Evolutionary conservation across 2,113 vertebrate species (phyloP), one percentile per base, ranked within the genome.

Genomic region (Cochlearius cochlearius): DNA sequence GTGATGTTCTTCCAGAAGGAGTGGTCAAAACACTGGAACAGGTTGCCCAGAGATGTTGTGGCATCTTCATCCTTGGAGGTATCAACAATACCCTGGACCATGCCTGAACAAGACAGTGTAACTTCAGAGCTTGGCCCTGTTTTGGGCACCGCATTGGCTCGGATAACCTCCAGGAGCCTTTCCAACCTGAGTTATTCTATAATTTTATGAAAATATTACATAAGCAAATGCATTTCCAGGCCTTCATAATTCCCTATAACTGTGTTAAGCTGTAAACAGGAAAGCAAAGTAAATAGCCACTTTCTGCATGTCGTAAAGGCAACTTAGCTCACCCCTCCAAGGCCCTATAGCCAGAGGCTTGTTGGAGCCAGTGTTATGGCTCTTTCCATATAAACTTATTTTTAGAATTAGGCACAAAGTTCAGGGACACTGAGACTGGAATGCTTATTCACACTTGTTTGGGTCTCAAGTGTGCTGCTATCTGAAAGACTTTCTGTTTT

Each of bases 281-380:
- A 81, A 89, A 82, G 60, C 43, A 85, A 58, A 91, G 43, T 50
- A 91, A 95, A 89, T 91, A 60, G 36, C 34, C 13, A 19, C 53
- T 73, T 85, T 64, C 56, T 94, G 45, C 66, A 41, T 90, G 32
- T 78, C 0, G 0, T 88, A 95, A 95, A 95, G 66, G 62, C 75
- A 79, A 82, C 45, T 94, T 87, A 85, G 43, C 74, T 97, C 64
- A 75, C 77, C 60, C 64, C 84, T 95, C 69, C 69, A 68, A 96
- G 89, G 53, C 66, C 52, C 56, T 88, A n/a, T 93, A 94, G 90
- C 90, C 55, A 52, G 87, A 90, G 87, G 92, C 80, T 73, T 68
- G 12, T 83, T 94, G 67, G 74, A 94, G 45, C 58, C 75, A 69
- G 34, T 41, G 5, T 88, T 93, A 79, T 4, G 15, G 34, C 32